Evolutionary conservation across 2,888 invertebrate species (phyloP), one percentile per base, ranked within the genome.

Genomic region (Mythimna vitellina): DNA sequence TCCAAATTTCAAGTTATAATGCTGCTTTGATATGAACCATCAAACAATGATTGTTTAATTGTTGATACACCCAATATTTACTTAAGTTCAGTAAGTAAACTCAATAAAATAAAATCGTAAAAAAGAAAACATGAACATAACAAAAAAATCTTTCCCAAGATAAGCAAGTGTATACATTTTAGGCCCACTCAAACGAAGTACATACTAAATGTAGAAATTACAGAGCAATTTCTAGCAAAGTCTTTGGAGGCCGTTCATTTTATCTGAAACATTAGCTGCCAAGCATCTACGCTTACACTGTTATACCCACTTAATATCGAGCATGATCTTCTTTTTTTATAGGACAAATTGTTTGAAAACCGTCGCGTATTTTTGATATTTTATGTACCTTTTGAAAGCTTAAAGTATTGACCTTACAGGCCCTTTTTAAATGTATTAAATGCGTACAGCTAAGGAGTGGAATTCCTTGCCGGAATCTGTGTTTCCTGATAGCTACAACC

Each of bases 181-280:
- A 92, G 87, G 84, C 76, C 79, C 70, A 53, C 80, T 56, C 73
- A 73, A 73, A 80, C 76, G 77, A 84, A 85, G 85, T 87, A 85
- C 86, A 85, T 88, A 87, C 89, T 90, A 89, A 92, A 90, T 87
- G 89, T 89, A 89, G 86, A 86, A 88, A 90, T 90, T 92, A 90
- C 89, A 86, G 83, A 86, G 88, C 88, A 90, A 88, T 90, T 89
- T 89, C 89, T 89, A 89, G 84, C 86, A 78, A 86, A 86, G 88
- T 87, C 86, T 88, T 89, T 76, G 82, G 82, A 77, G 85, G 89
- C 86, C 84, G 91, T 93, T 91, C 83, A 86, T 92, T 93, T 92
- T 89, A 92, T 90, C 89, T 82, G 82, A 85, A 85, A 86, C 89
- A 88, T 87, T 88, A 85, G 84, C 84, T 87, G 81, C 79, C 86